Base-by-base conservation (phyloP, 2,797 vertebrate genomes). In the Melanotaenia maccullochi region DNA sequence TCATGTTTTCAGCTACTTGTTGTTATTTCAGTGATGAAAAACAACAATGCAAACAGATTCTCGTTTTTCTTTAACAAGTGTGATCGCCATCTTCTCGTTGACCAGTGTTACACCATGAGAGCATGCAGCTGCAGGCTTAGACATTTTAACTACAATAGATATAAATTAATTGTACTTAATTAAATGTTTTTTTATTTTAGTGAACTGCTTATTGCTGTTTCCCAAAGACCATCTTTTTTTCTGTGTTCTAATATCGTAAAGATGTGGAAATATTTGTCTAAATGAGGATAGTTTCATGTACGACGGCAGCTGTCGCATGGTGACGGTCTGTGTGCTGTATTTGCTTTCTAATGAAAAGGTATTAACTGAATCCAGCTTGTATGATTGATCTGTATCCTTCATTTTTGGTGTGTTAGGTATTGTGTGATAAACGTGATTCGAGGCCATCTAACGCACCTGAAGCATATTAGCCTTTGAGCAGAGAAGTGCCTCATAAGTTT, bases 401-500 rank as follows among this genome's bases (percentile, higher is more conserved):
- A 4, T 30, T 7, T 16, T 44, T 44, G 16, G 42, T 44, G 18
- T 13, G 40, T 14, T 16, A 14, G 38, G 16, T 4, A 14, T 16
- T 16, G 14, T 42, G 14, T 16, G 13, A 42, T 35, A 32, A 32
- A 32, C 32, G 6, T 32, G 47, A 63, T 30, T 7, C 47, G 56
- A 57, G 57, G 47, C 28, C 42, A 38, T 57, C 16, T 42, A 36
- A 18, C 0, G 3, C 58, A 55, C 5, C 25, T 38, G 38, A 2
- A 56, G 42, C 54, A n/a, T 4, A 36, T 52, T 3, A 20, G 24
- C 18, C 36, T 82, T 51, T 33, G 49, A 66, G 72, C 72, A 76
- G 63, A 74, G 25, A 87, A 78, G 86, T 88, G 86, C 87, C 82
- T 90, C 73, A 28, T 59, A 14, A 60, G 55, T 75, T 76, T 72